Percentiles rank a stretch among this genome's conserved stretches.
Conservation (phyloP, 2,797 vertebrate genomes). For the Hydrocynus forskahlii region DNA sequence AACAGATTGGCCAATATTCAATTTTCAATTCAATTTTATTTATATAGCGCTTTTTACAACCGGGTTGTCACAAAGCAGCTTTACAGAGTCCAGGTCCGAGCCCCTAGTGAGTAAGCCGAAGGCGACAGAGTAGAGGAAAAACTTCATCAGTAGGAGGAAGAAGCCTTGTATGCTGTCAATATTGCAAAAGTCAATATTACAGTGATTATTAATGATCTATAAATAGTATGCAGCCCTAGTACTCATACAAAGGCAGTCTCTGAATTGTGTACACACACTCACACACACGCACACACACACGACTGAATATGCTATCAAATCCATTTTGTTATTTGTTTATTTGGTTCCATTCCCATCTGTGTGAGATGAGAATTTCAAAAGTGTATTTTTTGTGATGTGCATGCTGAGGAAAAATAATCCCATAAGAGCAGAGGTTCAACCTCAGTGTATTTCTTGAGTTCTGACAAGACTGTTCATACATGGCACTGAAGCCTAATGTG, state of each 20-base stretch:
- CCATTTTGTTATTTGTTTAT: slow-evolving; percentile 18
- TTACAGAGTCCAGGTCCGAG: no score
- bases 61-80: no score
- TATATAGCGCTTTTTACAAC: no score
- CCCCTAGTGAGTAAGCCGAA: no score
- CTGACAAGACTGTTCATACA: neutral
- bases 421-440: neutral
- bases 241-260: neutral
- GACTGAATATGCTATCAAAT: slow-evolving; percentile 16
- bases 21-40: no score
- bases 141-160: no score
- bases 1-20: no score
- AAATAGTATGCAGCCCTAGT: no score
- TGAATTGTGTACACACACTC: no score
- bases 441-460: neutral
- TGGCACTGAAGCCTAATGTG: neutral
- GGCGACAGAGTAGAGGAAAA: no score
- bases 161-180: neutral
- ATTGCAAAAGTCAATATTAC: no score
- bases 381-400: neutral
- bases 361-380: neutral
- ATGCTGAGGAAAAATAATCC: slow-evolving; percentile 16
- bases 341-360: neutral
- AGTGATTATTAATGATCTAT: no score
- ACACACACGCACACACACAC: slow-evolving; percentile 6